Percentiles rank a stretch among this genome's conserved stretches.
These are phyloP conservation scores for Syngnathus floridae DNA, from an alignment of 2,113 vertebrate species.

Conservation along the genomic window DNA sequence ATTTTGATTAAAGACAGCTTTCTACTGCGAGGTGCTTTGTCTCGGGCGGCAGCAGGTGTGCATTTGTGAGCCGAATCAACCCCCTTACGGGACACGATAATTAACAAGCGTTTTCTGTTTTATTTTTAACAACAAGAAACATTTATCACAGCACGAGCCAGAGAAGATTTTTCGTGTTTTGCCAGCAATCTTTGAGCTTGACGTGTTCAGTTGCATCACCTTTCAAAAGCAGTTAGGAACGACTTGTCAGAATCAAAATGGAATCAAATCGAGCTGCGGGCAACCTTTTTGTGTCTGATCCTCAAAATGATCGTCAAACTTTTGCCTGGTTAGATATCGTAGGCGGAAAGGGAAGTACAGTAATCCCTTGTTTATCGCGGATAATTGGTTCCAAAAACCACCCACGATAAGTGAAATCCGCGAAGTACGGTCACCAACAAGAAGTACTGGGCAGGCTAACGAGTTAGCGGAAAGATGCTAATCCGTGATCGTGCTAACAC, in stretches of 20 bases:
- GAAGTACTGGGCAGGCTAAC: too few relatives aligned
- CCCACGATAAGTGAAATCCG: too few relatives aligned
- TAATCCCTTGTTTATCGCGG: too few relatives aligned
- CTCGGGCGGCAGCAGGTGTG: constrained; percentile 1
- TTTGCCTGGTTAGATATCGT: background rate
- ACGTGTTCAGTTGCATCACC: background rate
- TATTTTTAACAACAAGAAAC: constrained; percentile 2
- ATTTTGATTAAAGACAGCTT: constrained; percentile 67
- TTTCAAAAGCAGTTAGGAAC: background rate
- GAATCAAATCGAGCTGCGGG: background rate
- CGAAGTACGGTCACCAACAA: too few relatives aligned
- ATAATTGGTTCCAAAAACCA: too few relatives aligned
- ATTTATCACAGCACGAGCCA: background rate
- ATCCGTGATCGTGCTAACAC: too few relatives aligned
- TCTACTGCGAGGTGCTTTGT: constrained; percentile 45
- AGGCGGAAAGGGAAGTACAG: too few relatives aligned
- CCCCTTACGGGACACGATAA: constrained; percentile 26
- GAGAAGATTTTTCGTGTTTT: background rate
- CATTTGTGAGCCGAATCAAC: constrained; percentile 39
- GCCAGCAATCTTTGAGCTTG: background rate
- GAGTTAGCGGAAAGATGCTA: too few relatives aligned
- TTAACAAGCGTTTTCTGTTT: constrained; percentile 1
- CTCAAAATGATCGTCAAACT: background rate
- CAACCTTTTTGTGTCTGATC: background rate
- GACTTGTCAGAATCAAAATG: background rate